A percentile compares a stretch with the other conserved stretches of the same genome.
These are phyloP conservation scores for Odocoileus hemionus DNA, from an alignment of 2,113 vertebrate genomes.

Conservation along the genomic window DNA sequence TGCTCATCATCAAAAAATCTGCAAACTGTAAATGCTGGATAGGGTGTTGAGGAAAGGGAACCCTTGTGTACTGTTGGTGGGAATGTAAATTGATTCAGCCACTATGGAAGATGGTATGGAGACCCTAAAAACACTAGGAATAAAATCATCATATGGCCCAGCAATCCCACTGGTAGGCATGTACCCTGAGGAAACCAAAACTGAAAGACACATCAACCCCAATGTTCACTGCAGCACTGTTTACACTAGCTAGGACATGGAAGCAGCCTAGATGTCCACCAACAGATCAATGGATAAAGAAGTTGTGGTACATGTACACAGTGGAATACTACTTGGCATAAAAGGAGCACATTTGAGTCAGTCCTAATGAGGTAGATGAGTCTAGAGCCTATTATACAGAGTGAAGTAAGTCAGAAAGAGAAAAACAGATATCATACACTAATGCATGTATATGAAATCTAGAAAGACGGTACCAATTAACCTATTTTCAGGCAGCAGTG, in stretches of 20 bases:
- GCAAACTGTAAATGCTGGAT: background rate
- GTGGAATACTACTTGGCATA: background rate
- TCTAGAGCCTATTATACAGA: background rate
- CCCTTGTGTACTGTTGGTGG: background rate
- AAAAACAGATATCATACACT: background rate
- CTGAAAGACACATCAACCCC: background rate
- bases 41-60: background rate
- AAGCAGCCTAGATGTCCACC: background rate
- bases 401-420: background rate
- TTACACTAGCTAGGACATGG: background rate
- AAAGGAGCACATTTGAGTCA: background rate
- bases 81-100: background rate
- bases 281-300: background rate
- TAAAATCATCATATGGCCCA: background rate
- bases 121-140: background rate
- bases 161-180: background rate
- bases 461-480: background rate
- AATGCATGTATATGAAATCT: background rate
- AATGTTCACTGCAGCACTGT: background rate
- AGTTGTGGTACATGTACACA: background rate
- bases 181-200: background rate
- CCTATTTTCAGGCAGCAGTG: background rate
- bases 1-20: background rate
- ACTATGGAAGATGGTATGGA: background rate
- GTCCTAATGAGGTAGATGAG: background rate